These are phyloP conservation scores for Pterocles burchelli DNA, from an alignment of 2,113 vertebrate genomes.

Conservation along the genomic window DNA sequence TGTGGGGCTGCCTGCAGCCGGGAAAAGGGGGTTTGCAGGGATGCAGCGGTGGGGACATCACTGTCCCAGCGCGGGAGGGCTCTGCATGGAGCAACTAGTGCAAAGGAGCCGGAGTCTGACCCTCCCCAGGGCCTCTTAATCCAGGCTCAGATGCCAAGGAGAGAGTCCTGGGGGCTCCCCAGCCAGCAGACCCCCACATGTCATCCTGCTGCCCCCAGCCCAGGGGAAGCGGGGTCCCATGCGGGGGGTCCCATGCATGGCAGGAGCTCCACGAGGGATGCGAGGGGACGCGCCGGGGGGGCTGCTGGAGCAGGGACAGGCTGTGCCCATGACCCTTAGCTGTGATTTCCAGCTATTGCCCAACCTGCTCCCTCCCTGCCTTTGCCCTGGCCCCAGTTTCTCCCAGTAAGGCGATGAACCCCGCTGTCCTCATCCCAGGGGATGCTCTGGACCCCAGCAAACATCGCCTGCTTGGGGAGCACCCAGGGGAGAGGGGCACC, in stretches of 20 bases:
- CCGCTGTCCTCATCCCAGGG: accelerated
- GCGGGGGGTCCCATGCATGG: background rate
- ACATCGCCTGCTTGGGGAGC: accelerated
- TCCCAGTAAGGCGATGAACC: accelerated
- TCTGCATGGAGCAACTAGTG: background rate
- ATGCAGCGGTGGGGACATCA: accelerated
- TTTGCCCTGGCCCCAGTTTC: background rate
- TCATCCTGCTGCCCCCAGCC: background rate
- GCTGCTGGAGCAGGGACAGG: background rate
- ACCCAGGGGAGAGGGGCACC: accelerated
- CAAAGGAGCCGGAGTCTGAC: background rate
- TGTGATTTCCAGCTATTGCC: background rate
- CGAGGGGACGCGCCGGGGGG: accelerated
- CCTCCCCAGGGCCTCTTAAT: background rate
- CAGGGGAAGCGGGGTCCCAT: no score
- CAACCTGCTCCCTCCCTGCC: background rate
- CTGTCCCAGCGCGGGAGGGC: accelerated
- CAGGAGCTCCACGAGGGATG: background rate
- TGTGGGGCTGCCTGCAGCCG: accelerated
- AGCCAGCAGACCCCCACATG: accelerated
- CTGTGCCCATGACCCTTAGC: background rate
- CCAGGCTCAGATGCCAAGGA: accelerated
- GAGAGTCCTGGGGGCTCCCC: accelerated
- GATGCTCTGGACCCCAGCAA: accelerated
- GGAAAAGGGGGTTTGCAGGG: background rate